phyloP scores from a whole-genome alignment of 64 coral and sea anemone species.

The Montipora capricornis region DNA sequence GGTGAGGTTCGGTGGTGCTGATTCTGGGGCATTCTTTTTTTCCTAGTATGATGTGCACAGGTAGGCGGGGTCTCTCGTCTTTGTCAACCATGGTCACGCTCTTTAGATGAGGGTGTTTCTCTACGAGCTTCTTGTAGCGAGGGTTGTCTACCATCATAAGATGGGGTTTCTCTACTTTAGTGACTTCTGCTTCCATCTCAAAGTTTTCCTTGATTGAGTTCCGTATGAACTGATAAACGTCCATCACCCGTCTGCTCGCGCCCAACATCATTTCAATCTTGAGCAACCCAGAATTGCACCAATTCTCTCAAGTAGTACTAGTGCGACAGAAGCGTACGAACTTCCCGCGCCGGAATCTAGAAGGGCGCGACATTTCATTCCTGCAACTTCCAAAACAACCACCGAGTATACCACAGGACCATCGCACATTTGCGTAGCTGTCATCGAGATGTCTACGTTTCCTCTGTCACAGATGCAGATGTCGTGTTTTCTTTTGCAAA shows the following conservation, averaged over 20 bases:
- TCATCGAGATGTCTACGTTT: neutral
- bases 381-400: slow-evolving; percentile 9
- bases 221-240: too few species aligned
- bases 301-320: neutral
- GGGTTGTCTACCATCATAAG: slow-evolving; percentile 8
- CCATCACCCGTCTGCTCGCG: neutral
- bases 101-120: neutral
- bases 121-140: neutral
- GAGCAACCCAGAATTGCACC: neutral
- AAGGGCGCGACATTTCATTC: neutral
- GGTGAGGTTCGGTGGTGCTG: neutral
- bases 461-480: neutral
- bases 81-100: neutral
- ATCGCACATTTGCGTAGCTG: slow-evolving; percentile 19
- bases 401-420: slow-evolving; percentile 3
- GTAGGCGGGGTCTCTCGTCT: neutral
- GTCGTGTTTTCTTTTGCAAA: neutral
- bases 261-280: slow-evolving; percentile 12
- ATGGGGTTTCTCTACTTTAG: neutral
- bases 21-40: slow-evolving; percentile 15
- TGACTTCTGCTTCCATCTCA: too few species aligned
- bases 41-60: neutral
- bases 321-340: slow-evolving; percentile 6
- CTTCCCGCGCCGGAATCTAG: neutral
- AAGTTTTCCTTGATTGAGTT: too few species aligned